Percentiles rank a stretch among this genome's conserved stretches.
Evolutionary conservation across 2,113 vertebrate species (phyloP).

Genomic region (Prolemur simus): DNA sequence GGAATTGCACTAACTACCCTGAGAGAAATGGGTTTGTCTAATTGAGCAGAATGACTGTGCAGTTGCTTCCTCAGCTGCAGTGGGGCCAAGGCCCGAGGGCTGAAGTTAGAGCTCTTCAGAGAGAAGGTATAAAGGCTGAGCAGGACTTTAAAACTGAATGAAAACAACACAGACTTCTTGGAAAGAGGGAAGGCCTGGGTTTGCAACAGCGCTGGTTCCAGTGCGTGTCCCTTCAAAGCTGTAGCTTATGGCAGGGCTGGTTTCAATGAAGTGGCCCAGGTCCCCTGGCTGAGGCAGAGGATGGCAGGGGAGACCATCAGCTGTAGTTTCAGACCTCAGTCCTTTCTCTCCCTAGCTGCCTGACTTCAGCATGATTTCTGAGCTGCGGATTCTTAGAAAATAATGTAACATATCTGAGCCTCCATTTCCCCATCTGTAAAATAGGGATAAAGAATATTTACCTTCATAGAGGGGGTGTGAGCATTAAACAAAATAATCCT

Average conservation of each 20-base stretch:
- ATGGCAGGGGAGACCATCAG: not conserved
- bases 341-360: not conserved
- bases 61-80: fast-evolving
- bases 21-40: not conserved
- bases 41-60: not conserved
- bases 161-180: not conserved
- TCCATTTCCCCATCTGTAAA: conserved; percentile 9
- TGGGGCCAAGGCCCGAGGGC: not conserved
- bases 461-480: not conserved
- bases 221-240: fast-evolving
- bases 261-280: not conserved
- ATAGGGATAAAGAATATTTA: not conserved
- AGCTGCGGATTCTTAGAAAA: not conserved
- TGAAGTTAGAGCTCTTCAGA: not conserved
- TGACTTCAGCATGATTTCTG: not conserved
- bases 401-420: not conserved
- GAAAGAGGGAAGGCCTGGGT: not conserved
- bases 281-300: not conserved
- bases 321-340: no score
- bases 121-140: not conserved
- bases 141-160: not conserved
- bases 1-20: not conserved
- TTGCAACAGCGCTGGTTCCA: fast-evolving
- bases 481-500: not conserved
- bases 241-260: not conserved